Conservation (phyloP, 2,888 invertebrate species). For the Erynnis tages region DNA sequence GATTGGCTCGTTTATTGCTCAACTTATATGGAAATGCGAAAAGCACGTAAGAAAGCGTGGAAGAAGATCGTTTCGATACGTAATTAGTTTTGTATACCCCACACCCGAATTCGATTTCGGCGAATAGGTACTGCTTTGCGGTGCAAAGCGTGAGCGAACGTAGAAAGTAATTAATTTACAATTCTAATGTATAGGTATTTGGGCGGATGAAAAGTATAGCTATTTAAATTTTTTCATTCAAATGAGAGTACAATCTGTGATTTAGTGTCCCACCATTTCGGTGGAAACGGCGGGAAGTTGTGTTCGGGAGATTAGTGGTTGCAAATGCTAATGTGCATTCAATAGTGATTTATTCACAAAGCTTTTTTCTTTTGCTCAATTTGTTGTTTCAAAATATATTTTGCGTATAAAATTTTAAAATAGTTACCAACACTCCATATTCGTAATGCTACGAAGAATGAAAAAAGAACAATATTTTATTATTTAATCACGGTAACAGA, state of each 20-base stretch:
- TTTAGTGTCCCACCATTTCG: conserved; percentile 27
- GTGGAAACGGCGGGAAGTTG: background rate
- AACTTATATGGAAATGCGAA: conserved; percentile 81
- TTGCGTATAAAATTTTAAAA: background rate
- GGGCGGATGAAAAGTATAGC: conserved; percentile 46
- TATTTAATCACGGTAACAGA: background rate
- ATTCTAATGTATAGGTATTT: conserved; percentile 59
- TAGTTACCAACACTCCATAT: background rate
- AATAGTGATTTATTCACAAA: background rate
- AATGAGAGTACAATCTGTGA: conserved; percentile 43
- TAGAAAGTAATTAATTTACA: conserved; percentile 65
- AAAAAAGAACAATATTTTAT: conserved; percentile 2
- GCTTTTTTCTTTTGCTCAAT: background rate
- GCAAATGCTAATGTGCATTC: conserved; percentile 5
- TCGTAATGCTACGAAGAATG: background rate
- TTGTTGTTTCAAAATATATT: background rate
- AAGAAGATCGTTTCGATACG: conserved; percentile 78
- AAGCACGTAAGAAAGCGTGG: conserved; percentile 80
- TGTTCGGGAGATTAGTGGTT: background rate
- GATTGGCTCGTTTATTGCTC: conserved; percentile 82
- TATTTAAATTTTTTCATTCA: conserved; percentile 48
- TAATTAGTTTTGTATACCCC: conserved; percentile 75
- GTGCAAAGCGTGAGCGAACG: conserved; percentile 48
- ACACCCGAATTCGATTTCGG: conserved; percentile 63
- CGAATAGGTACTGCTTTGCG: conserved; percentile 53